These are phyloP conservation scores for Ormyrus rosae DNA, from an alignment of 2,888 invertebrate genomes.

Conservation along the genomic window DNA sequence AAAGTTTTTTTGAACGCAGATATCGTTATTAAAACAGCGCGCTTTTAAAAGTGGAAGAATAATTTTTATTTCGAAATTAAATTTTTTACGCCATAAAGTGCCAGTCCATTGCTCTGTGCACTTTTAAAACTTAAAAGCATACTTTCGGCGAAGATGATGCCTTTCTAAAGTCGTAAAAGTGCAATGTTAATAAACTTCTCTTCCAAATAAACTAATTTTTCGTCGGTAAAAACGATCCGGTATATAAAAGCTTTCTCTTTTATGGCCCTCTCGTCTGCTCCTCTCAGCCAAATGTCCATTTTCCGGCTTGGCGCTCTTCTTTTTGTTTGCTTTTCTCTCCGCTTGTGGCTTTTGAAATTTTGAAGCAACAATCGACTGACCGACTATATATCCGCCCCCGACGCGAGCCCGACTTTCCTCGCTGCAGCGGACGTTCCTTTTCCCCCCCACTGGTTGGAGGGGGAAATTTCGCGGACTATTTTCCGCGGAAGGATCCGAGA, in stretches of 20 bases:
- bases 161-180: neutral
- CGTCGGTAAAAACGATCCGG: neutral
- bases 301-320: neutral
- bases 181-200: neutral
- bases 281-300: neutral
- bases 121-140: neutral
- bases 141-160: neutral
- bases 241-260: neutral
- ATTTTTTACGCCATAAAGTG: neutral
- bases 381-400: neutral
- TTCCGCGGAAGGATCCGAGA: constrained; percentile 57
- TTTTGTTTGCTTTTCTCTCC: neutral
- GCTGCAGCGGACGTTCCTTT: too few species aligned
- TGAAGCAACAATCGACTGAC: constrained; percentile 14
- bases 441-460: constrained; percentile 1
- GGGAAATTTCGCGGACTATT: constrained; percentile 53
- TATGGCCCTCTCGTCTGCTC: neutral
- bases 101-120: too few species aligned
- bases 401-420: too few species aligned
- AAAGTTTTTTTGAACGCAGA: neutral
- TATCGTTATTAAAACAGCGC: too few species aligned
- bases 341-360: constrained; percentile 28
- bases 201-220: constrained; percentile 23
- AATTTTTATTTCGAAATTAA: too few species aligned
- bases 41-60: too few species aligned